A percentile compares a stretch with the other conserved stretches of the same genome.
Evolutionary conservation across 2,797 vertebrate species (phyloP).

Genomic region (Bovichtus variegatus): DNA sequence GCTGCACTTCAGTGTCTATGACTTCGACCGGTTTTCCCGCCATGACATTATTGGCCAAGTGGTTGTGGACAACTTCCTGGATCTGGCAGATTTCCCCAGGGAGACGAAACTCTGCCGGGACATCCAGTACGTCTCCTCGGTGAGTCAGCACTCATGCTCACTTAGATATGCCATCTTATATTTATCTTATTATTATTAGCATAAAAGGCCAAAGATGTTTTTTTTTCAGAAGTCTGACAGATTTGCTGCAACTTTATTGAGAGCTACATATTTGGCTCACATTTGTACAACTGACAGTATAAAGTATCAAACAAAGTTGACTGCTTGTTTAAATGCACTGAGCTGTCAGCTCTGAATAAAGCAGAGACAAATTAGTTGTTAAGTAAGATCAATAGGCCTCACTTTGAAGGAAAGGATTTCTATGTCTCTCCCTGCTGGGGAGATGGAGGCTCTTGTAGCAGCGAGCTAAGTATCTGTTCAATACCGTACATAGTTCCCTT

Average conservation of each 20-base stretch:
- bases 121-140: slow-evolving; percentile 96
- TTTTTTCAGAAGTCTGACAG: slow-evolving; percentile 21
- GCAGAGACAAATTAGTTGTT: not conserved
- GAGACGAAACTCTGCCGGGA: slow-evolving; percentile 96
- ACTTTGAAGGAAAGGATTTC: slow-evolving; percentile 23
- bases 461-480: slow-evolving; percentile 16
- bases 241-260: slow-evolving; percentile 3
- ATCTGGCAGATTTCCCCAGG: slow-evolving; percentile 97
- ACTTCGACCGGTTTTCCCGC: slow-evolving; percentile 98
- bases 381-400: slow-evolving; percentile 19
- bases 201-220: not conserved
- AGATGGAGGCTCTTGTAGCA: slow-evolving; percentile 11
- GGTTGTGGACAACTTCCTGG: slow-evolving; percentile 98
- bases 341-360: slow-evolving; percentile 37
- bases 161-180: slow-evolving; percentile 4
- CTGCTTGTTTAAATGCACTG: not conserved
- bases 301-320: slow-evolving; percentile 13
- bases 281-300: slow-evolving; percentile 11
- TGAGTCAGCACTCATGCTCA: slow-evolving; percentile 83
- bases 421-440: slow-evolving; percentile 7
- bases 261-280: slow-evolving; percentile 4
- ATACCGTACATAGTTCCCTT: not conserved
- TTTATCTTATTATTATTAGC: slow-evolving; percentile 2
- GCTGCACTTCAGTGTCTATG: slow-evolving; percentile 98
- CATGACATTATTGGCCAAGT: slow-evolving; percentile 98